Evolutionary conservation across 64 coral and sea anemone genomes (phyloP).

Genomic region (Porites lutea): DNA sequence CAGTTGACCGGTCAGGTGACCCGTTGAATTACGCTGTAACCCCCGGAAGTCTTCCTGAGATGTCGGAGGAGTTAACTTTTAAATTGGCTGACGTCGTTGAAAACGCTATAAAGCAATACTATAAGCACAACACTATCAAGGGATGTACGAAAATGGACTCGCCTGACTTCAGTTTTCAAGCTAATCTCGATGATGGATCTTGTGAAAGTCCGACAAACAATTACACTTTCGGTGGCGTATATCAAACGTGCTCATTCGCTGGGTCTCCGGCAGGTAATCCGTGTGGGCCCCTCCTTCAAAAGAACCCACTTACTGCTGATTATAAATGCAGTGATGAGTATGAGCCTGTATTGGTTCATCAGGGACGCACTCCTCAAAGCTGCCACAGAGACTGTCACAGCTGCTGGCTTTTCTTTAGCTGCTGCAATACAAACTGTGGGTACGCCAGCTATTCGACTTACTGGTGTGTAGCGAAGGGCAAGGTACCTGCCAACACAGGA

Average conservation of each 20-base stretch:
- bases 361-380: constrained; percentile 71
- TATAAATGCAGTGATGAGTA: constrained; percentile 83
- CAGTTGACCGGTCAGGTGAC: constrained; percentile 77
- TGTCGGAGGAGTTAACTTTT: constrained; percentile 56
- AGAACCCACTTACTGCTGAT: constrained; percentile 76
- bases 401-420: constrained; percentile 73
- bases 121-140: constrained; percentile 88
- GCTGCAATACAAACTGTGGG: constrained; percentile 78
- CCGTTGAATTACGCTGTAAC: constrained; percentile 75
- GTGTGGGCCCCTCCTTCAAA: constrained; percentile 70
- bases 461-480: constrained; percentile 84
- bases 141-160: constrained; percentile 86
- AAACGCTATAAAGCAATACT: constrained; percentile 79
- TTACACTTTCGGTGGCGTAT: constrained; percentile 92
- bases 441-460: constrained; percentile 58
- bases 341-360: constrained; percentile 75
- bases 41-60: constrained; percentile 68
- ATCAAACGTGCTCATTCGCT: constrained; percentile 72
- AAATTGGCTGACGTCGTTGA: constrained; percentile 66
- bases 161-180: constrained; percentile 96
- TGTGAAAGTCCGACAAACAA: constrained; percentile 80
- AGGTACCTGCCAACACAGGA: constrained; percentile 58
- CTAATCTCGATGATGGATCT: constrained; percentile 86
- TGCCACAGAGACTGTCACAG: constrained; percentile 77
- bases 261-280: constrained; percentile 68